A percentile compares a stretch with the other conserved stretches of the same genome.
These are phyloP conservation scores for Rhineura floridana DNA, from an alignment of 2,113 vertebrate species.

Conservation along the genomic window DNA sequence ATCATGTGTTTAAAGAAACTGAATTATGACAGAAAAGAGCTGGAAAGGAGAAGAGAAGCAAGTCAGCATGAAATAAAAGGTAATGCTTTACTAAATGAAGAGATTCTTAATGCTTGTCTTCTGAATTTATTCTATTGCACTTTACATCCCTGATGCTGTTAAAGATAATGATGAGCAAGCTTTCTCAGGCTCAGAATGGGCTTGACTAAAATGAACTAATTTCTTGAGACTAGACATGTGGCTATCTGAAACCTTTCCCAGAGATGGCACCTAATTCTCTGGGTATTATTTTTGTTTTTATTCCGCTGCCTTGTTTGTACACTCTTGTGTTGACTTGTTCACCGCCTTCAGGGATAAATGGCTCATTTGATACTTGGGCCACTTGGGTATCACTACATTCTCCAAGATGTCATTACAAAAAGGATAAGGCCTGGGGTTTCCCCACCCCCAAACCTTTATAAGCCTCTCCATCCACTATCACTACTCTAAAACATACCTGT, in stretches of 20 bases:
- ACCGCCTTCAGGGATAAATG: neutral
- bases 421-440: neutral
- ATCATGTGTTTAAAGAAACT: slow-evolving; percentile 99
- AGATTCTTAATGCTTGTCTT: slow-evolving; percentile 55
- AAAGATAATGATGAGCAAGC: neutral
- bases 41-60: slow-evolving; percentile 94
- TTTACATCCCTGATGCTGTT: neutral
- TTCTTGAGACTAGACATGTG: neutral
- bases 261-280: neutral
- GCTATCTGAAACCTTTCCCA: neutral
- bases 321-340: neutral
- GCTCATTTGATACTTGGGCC: neutral
- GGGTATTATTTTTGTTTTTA: neutral
- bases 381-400: neutral
- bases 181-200: neutral
- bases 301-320: too few species aligned
- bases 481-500: too few species aligned
- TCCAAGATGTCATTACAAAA: neutral
- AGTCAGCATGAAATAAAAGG: slow-evolving; percentile 99
- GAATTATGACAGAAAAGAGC: slow-evolving; percentile 98
- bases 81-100: slow-evolving; percentile 57
- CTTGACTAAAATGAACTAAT: neutral
- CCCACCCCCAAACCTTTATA: neutral
- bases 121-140: slow-evolving; percentile 37
- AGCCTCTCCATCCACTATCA: too few species aligned